These are phyloP conservation scores for Baryphthengus martii DNA, from an alignment of 2,113 vertebrate species.

Conservation along the genomic window DNA sequence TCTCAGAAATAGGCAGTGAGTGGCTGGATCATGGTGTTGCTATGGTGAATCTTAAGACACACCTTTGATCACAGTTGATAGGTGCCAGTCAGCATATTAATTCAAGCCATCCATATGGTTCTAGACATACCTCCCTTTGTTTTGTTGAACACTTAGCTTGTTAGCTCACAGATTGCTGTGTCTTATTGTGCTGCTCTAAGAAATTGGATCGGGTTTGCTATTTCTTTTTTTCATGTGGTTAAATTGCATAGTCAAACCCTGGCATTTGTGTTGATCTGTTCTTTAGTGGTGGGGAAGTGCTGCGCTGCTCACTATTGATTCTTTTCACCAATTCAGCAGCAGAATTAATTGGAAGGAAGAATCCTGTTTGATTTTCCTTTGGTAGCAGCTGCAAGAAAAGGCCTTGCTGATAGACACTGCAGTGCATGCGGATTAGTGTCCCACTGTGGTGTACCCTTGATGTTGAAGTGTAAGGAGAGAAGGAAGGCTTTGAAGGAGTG, in stretches of 20 bases:
- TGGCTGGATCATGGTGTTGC: slow-evolving; percentile 16
- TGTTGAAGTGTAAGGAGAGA: not conserved
- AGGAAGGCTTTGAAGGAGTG: not conserved
- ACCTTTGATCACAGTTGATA: slow-evolving; percentile 5
- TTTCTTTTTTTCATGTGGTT: not conserved
- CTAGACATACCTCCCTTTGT: not conserved
- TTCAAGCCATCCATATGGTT: slow-evolving; percentile 6
- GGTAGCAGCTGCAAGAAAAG: not conserved
- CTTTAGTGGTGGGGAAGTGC: not conserved
- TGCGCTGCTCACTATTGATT: not conserved
- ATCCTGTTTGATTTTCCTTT: not conserved
- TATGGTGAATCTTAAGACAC: slow-evolving; percentile 10
- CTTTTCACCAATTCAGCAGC: not conserved
- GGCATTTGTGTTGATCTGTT: not conserved
- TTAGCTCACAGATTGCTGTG: not conserved
- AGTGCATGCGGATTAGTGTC: not conserved
- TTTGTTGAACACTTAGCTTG: not conserved
- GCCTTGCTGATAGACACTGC: not conserved
- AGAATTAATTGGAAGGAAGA: not conserved
- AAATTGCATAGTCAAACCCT: not conserved
- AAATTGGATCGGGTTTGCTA: not conserved
- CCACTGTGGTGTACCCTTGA: not conserved
- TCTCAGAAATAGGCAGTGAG: not conserved
- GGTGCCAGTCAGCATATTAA: not conserved
- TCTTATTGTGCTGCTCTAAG: not conserved